Evolutionary conservation across 2,888 invertebrate species (phyloP), one percentile per base, ranked within the genome.

Genomic region (Scaptomyza polygonia): DNA sequence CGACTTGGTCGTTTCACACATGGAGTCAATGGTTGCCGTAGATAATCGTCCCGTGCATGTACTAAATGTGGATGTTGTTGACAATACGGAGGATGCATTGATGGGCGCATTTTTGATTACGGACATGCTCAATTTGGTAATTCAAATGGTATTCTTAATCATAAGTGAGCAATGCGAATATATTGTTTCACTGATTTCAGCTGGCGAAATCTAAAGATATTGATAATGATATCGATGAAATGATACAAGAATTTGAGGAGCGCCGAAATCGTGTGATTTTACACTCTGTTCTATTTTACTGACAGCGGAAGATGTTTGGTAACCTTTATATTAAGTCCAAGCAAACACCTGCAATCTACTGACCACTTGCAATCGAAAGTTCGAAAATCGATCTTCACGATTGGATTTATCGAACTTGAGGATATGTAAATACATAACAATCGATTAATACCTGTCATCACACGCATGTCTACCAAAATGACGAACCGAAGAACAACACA

Each of bases 71-170:
- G 99, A 99, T 90, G 98, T 99, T 85, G 98, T 98, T 91, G 99
- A 99, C 93, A 99, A 99, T 92, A 98, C 99, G 78, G 99, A 99
- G 92, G 99, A 99, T 92, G 99, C 99, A 0, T 98, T 99, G 3
- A 96, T 99, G 89, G 99, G 99, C 75, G 99, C 99, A 34, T 99
- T 99, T 93, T 93, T 99, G 82, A 98, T 99, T 77, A 97, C 97
- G 92, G 99, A 99, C 92, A 94, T 99, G 93, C 97, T 98, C 77
- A 95, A 95, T 58, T 95, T 96, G 95, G 96, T 97, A 93, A 91
- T 25, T 51, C 4, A 18, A 9, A 5, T 11, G 4, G 0, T 32
- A 5, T 14, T 34, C 21, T 9, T 11, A n/a, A 27, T 39, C 11
- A 1, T 14, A 29, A 9, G 32, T 14, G 0, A 32, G 14, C 8